These are phyloP conservation scores for Melanotaenia maccullochi DNA, from an alignment of 2,797 vertebrate species.

Conservation along the genomic window DNA sequence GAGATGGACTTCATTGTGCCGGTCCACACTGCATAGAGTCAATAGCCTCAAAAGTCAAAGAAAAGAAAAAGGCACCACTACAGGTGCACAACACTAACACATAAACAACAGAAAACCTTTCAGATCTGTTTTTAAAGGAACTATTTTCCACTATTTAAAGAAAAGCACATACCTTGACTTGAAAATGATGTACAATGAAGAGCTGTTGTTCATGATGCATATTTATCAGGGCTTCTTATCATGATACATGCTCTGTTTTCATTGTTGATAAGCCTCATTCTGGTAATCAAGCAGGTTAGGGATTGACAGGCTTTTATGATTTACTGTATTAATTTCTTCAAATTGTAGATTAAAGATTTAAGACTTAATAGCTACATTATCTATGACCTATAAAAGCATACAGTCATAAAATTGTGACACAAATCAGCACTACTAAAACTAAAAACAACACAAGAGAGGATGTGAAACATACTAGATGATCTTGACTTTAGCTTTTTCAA, in stretches of 20 bases:
- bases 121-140: background rate
- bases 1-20: conserved; percentile 38
- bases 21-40: background rate
- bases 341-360: background rate
- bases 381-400: background rate
- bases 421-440: background rate
- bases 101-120: background rate
- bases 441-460: background rate
- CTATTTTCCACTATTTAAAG: background rate
- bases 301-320: no score
- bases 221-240: background rate
- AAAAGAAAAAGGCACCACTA: background rate
- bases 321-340: no score
- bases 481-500: no score
- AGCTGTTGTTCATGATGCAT: background rate
- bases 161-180: background rate
- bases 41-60: background rate
- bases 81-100: background rate
- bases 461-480: no score
- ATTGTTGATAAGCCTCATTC: no score
- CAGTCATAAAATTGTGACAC: background rate
- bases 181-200: background rate
- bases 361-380: background rate
- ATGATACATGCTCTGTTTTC: background rate
- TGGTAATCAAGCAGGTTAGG: no score